Conservation (phyloP, 2,797 vertebrate species). For the Oophaga sylvatica region DNA sequence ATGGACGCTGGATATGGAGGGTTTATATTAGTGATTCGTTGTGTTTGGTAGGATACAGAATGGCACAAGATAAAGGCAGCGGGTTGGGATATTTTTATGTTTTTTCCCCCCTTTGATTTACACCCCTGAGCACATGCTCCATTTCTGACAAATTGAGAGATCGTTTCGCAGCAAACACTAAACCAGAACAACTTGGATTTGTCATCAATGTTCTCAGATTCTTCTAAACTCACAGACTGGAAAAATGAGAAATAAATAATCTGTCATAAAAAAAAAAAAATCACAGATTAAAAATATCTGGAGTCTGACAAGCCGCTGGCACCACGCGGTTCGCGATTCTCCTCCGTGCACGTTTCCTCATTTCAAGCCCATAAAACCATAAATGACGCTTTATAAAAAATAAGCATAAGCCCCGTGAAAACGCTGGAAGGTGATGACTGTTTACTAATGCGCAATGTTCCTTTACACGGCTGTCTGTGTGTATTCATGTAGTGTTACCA, state of each 20-base stretch:
- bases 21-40: not conserved
- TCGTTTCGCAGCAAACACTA: not conserved
- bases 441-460: too few species aligned
- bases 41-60: not conserved
- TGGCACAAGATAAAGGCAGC: not conserved
- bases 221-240: not conserved
- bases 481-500: too few species aligned
- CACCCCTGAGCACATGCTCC: not conserved
- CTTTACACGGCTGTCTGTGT: too few species aligned
- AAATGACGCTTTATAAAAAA: too few species aligned
- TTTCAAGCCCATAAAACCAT: too few species aligned
- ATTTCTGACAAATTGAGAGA: not conserved
- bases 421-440: too few species aligned
- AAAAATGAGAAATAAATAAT: not conserved
- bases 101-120: not conserved
- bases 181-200: not conserved
- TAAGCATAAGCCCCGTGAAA: too few species aligned
- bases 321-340: not conserved
- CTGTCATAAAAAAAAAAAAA: not conserved
- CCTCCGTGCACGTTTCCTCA: not conserved
- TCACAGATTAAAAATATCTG: not conserved
- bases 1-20: too few species aligned
- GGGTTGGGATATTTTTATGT: not conserved
- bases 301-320: not conserved
- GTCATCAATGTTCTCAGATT: slow-evolving; percentile 7